A percentile compares a stretch with the other conserved stretches of the same genome.
phyloP scores from a whole-genome alignment of 2,797 vertebrate genomes.

The Heteromormyrus szaboi region DNA sequence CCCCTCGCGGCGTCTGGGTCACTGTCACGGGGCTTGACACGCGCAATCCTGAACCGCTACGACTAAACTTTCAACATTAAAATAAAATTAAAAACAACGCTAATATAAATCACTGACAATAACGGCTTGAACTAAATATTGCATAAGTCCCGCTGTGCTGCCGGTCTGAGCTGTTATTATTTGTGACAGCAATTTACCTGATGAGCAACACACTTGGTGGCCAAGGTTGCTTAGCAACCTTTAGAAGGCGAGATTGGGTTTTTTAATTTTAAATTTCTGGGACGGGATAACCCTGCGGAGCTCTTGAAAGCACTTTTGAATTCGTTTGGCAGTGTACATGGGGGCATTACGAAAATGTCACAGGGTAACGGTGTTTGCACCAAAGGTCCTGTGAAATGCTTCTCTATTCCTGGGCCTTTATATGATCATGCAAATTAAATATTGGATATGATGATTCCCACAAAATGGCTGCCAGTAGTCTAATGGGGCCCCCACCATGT shows the following conservation, averaged over 20 bases:
- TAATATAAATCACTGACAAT: neutral
- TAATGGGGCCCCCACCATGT: neutral
- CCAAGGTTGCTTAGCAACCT: conserved; percentile 37
- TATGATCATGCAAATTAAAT: neutral
- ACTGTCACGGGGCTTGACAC: neutral
- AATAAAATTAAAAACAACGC: neutral
- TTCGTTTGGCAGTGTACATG: neutral
- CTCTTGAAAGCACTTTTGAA: neutral
- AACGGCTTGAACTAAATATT: neutral
- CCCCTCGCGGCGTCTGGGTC: neutral
- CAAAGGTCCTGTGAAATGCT: neutral
- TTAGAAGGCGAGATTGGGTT: conserved; percentile 1
- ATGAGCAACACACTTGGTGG: conserved; percentile 24
- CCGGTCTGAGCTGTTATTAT: neutral
- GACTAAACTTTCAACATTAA: neutral
- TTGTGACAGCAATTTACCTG: conserved; percentile 24
- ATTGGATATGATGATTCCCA: neutral
- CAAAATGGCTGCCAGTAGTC: neutral
- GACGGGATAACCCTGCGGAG: neutral
- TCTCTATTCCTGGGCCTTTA: neutral
- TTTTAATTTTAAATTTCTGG: neutral
- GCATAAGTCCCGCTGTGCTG: neutral
- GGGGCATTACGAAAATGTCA: neutral
- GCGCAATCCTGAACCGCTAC: neutral
- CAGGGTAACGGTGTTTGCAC: neutral